Evolutionary conservation across 2,797 vertebrate species (phyloP).

Genomic region (Epinephelus malabaricus): DNA sequence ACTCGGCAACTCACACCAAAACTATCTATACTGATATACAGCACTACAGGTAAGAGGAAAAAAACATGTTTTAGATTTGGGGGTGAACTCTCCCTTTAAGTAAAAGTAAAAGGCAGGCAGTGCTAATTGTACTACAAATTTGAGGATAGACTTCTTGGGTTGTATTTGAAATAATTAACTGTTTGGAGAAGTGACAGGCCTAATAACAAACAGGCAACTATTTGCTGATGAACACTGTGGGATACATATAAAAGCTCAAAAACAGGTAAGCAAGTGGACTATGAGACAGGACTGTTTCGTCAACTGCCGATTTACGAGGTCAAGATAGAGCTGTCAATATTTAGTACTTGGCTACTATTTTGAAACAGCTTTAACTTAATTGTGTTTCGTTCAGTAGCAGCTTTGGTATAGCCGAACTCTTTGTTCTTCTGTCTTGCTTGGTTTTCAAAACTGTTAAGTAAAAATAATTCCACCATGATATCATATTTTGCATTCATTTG

Average conservation of each 20-base stretch:
- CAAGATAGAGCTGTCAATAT: neutral
- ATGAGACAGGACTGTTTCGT: neutral
- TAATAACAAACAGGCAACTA: neutral
- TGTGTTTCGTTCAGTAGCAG: no score
- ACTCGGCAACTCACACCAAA: no score
- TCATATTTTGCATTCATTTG: slow-evolving; percentile 18
- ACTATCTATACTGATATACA: no score
- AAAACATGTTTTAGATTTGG: no score
- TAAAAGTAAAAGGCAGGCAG: no score
- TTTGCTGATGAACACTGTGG: slow-evolving; percentile 6
- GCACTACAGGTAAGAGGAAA: no score
- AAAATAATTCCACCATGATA: slow-evolving; percentile 2
- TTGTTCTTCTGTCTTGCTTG: neutral
- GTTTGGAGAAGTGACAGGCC: neutral
- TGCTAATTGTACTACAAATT: neutral
- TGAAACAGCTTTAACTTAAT: neutral
- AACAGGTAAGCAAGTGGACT: neutral
- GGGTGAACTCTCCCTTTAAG: no score
- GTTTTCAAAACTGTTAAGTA: slow-evolving; percentile 8
- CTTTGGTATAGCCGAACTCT: neutral
- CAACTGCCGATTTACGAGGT: neutral
- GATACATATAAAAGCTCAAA: slow-evolving; percentile 9
- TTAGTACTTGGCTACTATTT: neutral
- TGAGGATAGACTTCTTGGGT: no score
- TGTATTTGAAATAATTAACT: no score